Conservation (phyloP, 2,113 vertebrate genomes). For the Campylomormyrus numenius region DNA sequence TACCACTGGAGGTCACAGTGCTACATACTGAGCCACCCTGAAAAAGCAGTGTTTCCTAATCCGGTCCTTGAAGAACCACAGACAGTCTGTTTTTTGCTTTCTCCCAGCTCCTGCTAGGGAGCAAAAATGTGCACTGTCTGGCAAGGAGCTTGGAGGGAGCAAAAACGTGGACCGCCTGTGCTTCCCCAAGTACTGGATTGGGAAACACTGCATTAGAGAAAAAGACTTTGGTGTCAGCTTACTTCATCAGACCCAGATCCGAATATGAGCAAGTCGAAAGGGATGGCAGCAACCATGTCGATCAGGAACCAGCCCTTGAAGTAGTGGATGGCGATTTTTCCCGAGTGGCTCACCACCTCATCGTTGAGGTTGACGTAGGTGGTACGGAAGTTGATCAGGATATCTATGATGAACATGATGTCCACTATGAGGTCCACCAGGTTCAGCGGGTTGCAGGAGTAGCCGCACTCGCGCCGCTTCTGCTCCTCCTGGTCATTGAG, state of each 20-base stretch:
- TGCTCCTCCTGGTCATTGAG: conserved; percentile 92
- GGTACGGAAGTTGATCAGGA: conserved; percentile 98
- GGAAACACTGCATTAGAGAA: background rate
- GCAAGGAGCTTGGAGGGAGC: background rate
- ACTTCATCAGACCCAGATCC: conserved; percentile 98
- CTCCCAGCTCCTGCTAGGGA: background rate
- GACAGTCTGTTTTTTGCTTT: background rate
- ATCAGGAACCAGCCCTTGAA: conserved; percentile 99
- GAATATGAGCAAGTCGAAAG: conserved; percentile 98
- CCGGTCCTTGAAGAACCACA: background rate
- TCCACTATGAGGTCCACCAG: conserved; percentile 98
- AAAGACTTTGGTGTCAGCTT: conserved; percentile 43
- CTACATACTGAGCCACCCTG: background rate
- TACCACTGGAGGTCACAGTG: background rate
- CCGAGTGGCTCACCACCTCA: conserved; percentile 96
- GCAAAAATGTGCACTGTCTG: background rate
- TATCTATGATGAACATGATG: conserved; percentile 99
- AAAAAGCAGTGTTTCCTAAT: background rate
- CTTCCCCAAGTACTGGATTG: background rate
- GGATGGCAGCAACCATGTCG: conserved; percentile 98
- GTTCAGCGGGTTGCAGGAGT: conserved; percentile 94
- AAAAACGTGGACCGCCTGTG: background rate
- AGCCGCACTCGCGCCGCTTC: conserved; percentile 83
- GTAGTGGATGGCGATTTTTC: conserved; percentile 97
- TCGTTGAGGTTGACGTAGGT: conserved; percentile 96